Percentiles rank a stretch among this genome's conserved stretches.
Evolutionary conservation across 1,140 invertebrate species (phyloP).

Genomic region (Euura saliciscinereae): DNA sequence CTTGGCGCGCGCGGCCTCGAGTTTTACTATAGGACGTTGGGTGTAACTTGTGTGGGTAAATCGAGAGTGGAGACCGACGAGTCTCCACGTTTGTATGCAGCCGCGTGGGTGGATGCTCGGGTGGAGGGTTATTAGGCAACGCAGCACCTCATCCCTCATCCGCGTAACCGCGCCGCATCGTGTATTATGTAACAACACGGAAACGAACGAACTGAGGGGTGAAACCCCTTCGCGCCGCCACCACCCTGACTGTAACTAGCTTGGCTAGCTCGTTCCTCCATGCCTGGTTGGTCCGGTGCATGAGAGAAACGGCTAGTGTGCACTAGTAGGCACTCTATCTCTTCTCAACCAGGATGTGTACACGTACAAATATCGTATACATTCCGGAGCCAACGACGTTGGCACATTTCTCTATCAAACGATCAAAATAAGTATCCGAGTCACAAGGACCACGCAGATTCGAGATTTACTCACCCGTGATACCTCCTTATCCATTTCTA

Average conservation of each 20-base stretch:
- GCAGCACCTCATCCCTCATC: constrained; percentile 59
- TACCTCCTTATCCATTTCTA: too few species aligned
- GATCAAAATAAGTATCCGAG: too few species aligned
- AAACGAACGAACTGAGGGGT: constrained; percentile 51
- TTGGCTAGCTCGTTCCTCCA: not conserved
- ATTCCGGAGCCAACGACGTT: too few species aligned
- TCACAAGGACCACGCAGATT: too few species aligned
- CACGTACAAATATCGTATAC: too few species aligned
- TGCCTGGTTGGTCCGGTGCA: not conserved
- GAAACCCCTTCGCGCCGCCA: constrained; percentile 8
- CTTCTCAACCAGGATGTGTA: too few species aligned
- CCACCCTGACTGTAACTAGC: not conserved
- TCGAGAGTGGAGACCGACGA: not conserved
- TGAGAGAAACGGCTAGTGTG: not conserved
- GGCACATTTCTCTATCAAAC: too few species aligned
- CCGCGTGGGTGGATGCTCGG: constrained; percentile 35
- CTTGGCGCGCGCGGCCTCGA: constrained; percentile 24
- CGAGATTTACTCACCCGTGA: too few species aligned
- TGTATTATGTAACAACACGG: constrained; percentile 61
- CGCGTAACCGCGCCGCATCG: constrained; percentile 54
- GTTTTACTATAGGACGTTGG: not conserved
- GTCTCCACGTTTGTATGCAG: constrained; percentile 8
- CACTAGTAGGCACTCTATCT: too few species aligned
- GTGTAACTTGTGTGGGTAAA: not conserved
- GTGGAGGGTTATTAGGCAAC: constrained; percentile 57